phyloP scores from a whole-genome alignment of 2,888 invertebrate species.

The Cheilosia grossa region DNA sequence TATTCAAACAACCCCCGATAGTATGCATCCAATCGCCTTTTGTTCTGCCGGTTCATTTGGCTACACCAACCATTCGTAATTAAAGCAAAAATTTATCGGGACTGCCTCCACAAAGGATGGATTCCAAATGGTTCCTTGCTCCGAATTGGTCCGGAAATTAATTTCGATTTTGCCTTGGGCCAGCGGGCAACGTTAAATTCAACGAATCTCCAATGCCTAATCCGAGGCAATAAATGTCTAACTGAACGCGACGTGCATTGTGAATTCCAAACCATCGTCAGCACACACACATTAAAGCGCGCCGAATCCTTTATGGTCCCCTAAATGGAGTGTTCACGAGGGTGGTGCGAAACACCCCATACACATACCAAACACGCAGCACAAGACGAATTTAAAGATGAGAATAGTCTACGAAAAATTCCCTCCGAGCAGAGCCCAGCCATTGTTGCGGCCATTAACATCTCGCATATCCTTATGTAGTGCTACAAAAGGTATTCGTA shows the following conservation, averaged over 20 bases:
- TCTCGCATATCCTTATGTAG: constrained; percentile 40
- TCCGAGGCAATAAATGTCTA: constrained; percentile 73
- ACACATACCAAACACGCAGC: constrained; percentile 21
- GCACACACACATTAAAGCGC: neutral
- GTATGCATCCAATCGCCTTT: constrained; percentile 63
- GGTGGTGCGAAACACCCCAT: constrained; percentile 28
- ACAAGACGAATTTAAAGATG: constrained; percentile 9
- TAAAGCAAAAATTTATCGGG: constrained; percentile 72
- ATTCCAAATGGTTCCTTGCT: constrained; percentile 16
- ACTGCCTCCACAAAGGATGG: neutral
- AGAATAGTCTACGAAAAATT: constrained; percentile 4
- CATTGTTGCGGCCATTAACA: constrained; percentile 60
- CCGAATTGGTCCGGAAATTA: constrained; percentile 68
- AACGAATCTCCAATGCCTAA: constrained; percentile 59
- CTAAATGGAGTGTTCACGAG: constrained; percentile 22
- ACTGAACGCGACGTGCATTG: constrained; percentile 59
- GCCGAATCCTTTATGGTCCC: constrained; percentile 9
- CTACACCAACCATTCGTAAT: constrained; percentile 72
- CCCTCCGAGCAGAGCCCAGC: constrained; percentile 30
- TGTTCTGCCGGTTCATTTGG: constrained; percentile 71
- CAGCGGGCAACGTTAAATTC: constrained; percentile 45
- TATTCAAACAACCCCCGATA: constrained; percentile 59
- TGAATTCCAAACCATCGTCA: constrained; percentile 60
- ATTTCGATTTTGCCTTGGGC: constrained; percentile 70
- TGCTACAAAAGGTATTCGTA: neutral